These are phyloP conservation scores for Notarius lentiginosus DNA, from an alignment of 2,113 vertebrate species.

Conservation along the genomic window DNA sequence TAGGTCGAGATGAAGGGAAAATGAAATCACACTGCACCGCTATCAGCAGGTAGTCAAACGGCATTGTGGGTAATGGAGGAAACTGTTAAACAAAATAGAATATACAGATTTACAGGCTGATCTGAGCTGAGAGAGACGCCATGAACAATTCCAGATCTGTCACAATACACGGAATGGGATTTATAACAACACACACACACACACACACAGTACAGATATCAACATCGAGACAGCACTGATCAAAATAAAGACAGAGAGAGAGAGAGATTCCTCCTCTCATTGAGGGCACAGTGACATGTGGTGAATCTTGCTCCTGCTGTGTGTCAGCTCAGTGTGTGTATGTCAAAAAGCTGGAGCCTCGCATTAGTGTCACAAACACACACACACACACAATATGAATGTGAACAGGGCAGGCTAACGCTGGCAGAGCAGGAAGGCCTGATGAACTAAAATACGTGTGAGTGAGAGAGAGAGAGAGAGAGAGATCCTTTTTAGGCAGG, in stretches of 20 bases:
- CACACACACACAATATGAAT: constrained; percentile 50
- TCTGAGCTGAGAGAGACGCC: not conserved
- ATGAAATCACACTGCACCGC: no score
- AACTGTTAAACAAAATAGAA: no score
- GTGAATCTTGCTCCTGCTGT: constrained; percentile 70
- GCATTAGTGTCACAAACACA: constrained; percentile 72
- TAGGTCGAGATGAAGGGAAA: no score
- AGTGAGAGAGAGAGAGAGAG: constrained; percentile 44
- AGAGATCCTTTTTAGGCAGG: constrained; percentile 62
- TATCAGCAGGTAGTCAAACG: no score
- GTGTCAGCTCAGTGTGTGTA: constrained; percentile 64
- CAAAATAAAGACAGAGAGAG: constrained; percentile 35
- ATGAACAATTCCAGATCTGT: constrained; percentile 38
- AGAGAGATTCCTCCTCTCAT: constrained; percentile 41
- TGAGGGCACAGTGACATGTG: constrained; percentile 62
- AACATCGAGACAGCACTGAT: constrained; percentile 38
- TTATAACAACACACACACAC: constrained; percentile 30
- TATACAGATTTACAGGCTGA: no score
- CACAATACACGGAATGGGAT: constrained; percentile 35
- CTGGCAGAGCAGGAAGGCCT: constrained; percentile 52
- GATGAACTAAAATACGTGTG: constrained; percentile 21
- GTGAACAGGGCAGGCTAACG: constrained; percentile 45
- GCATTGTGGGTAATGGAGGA: no score
- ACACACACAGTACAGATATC: constrained; percentile 1
- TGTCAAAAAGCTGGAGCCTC: constrained; percentile 68